A percentile compares a stretch with the other conserved stretches of the same genome.
phyloP scores from a whole-genome alignment of 2,113 vertebrate species.

The Syngnathus scovelli region DNA sequence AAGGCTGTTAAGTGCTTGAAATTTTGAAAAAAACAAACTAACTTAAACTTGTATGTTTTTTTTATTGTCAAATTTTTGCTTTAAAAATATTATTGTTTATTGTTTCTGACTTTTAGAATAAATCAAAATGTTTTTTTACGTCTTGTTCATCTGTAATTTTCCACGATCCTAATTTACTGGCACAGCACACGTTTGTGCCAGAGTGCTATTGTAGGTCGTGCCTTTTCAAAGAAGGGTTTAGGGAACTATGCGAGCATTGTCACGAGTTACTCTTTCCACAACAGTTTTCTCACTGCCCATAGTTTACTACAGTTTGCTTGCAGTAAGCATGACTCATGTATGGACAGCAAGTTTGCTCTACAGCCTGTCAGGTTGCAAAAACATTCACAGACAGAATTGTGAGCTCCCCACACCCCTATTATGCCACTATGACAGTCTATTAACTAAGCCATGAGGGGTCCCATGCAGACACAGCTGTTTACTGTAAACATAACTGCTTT shows the following conservation, averaged over 20 bases:
- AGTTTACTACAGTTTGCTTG: constrained; percentile 16
- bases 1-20: not conserved
- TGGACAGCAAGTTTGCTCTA: constrained; percentile 22
- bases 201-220: constrained; percentile 1
- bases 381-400: constrained; percentile 30
- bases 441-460: constrained; percentile 30
- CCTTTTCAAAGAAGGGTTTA: constrained; percentile 1
- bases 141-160: not conserved
- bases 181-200: not conserved
- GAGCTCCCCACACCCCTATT: constrained; percentile 41
- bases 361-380: constrained; percentile 1
- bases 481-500: constrained; percentile 41
- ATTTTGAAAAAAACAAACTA: not conserved
- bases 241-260: constrained; percentile 19
- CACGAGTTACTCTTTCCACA: constrained; percentile 10
- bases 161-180: not conserved
- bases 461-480: constrained; percentile 33
- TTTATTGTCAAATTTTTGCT: no score
- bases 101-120: no score
- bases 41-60: no score
- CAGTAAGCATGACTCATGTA: constrained; percentile 23
- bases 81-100: no score
- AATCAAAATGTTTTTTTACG: not conserved
- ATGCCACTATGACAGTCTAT: constrained; percentile 43
- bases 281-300: not conserved